phyloP scores from a whole-genome alignment of 2,797 vertebrate species.

The Anabas testudineus region DNA sequence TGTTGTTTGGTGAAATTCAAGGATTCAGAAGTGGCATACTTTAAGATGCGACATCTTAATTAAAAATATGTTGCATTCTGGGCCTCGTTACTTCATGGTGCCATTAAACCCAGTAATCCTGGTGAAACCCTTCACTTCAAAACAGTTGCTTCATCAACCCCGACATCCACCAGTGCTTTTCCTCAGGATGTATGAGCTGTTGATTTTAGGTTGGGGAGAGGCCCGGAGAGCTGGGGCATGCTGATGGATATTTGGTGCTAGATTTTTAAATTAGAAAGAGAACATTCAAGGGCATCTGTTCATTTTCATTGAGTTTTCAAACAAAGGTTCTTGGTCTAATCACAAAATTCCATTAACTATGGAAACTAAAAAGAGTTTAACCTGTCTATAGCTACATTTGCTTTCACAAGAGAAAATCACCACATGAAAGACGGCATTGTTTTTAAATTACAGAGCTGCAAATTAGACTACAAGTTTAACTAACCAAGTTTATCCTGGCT shows the following conservation, averaged over 20 bases:
- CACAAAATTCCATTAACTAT: conserved; percentile 46
- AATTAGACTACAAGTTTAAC: background rate
- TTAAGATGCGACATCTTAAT: conserved; percentile 40
- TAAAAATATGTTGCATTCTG: conserved; percentile 14
- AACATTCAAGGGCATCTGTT: conserved; percentile 62
- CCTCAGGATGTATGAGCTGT: conserved; percentile 25
- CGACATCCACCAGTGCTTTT: conserved; percentile 33
- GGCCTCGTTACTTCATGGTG: conserved; percentile 17
- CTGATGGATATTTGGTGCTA: conserved; percentile 40
- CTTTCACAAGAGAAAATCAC: no score
- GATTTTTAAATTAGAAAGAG: conserved; percentile 51
- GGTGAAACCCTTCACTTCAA: conserved; percentile 42
- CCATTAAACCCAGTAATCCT: conserved; percentile 27
- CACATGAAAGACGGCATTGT: background rate
- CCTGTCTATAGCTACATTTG: background rate
- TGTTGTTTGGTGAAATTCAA: conserved; percentile 25
- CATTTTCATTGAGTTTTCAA: conserved; percentile 54
- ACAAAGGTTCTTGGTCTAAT: conserved; percentile 47
- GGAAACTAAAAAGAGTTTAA: conserved; percentile 25
- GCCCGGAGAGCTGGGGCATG: conserved; percentile 6
- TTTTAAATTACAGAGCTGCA: background rate
- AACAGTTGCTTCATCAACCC: conserved; percentile 19
- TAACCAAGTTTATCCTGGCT: conserved; percentile 6
- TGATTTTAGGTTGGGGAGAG: conserved; percentile 47
- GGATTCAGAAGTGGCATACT: conserved; percentile 22